phyloP scores from a whole-genome alignment of 2,113 vertebrate species.

The Erythrocercus mccallii region DNA sequence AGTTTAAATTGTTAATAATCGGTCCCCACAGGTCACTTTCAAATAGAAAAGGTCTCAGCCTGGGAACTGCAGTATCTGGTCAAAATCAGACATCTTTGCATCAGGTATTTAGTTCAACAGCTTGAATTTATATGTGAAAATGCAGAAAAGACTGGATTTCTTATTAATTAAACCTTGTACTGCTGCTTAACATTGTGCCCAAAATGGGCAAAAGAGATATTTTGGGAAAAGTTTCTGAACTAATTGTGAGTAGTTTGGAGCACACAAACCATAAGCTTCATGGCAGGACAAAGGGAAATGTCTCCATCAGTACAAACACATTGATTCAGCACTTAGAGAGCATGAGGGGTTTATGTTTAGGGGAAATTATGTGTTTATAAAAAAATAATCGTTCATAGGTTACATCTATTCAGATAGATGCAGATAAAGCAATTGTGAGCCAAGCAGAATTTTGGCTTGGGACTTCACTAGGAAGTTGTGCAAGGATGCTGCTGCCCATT shows the following conservation, averaged over 20 bases:
- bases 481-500: not conserved
- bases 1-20: not conserved
- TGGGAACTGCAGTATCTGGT: not conserved
- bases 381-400: not conserved
- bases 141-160: not conserved
- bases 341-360: not conserved
- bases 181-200: not conserved
- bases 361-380: not conserved
- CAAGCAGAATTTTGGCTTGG: not conserved
- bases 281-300: not conserved
- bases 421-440: not conserved
- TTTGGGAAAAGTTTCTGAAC: not conserved
- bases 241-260: not conserved
- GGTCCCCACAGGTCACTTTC: not conserved
- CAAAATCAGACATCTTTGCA: not conserved
- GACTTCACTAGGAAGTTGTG: not conserved
- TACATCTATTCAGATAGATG: not conserved
- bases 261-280: not conserved
- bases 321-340: not conserved
- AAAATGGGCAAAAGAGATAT: not conserved
- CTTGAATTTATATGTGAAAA: not conserved
- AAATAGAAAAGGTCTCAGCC: not conserved
- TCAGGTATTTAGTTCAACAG: not conserved
- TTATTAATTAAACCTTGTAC: not conserved
- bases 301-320: not conserved